Evolutionary conservation across 2,797 vertebrate genomes (phyloP), one percentile per base, ranked within the genome.

Genomic region (Spea hammondii): DNA sequence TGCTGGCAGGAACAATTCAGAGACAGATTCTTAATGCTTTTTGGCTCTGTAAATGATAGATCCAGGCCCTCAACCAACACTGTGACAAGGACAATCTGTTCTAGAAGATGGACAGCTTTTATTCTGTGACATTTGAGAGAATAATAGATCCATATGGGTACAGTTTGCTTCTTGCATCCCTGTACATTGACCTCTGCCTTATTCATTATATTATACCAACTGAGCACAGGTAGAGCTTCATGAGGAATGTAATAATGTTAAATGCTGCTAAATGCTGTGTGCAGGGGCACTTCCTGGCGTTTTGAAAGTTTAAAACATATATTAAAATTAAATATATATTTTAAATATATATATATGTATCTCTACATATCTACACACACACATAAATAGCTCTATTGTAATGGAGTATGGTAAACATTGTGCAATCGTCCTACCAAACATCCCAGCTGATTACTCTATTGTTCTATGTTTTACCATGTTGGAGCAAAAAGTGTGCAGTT

Each of bases 31-130:
- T 75, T 71, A 76, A 46, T 65, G 68, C 64, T 76, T 66, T 46
- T 76, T 76, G 74, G 79, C 74, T 66, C n/a, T 60, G 32, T 59
- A 60, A 71, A 46, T 76, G 74, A 80, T 71, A 76, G 47, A 80
- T 80, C 79, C 65, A 80, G 73, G 73, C 76, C 75, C 32, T 57
- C 72, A 54, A 70, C 72, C 72, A 80, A 76, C 50, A 65, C 59
- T 76, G 57, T 80, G 79, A 76, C 73, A 80, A 80, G 79, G 67
- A 71, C 67, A 71, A 80, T 76, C 68, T 76, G 74, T 72, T 76
- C 74, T 67, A 51, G 13, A 59, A 76, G 74, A 67, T 70, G 67
- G 67, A 65, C 79, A 80, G 65, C 67, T 80, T 71, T 80, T 70
- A 76, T 76, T 75, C 73, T 75, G 67, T 76, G 73, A 53, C 67